A percentile compares a stretch with the other conserved stretches of the same genome.
These are phyloP conservation scores for Cantharis flavilabris DNA, from an alignment of 2,888 invertebrate species.

Conservation along the genomic window DNA sequence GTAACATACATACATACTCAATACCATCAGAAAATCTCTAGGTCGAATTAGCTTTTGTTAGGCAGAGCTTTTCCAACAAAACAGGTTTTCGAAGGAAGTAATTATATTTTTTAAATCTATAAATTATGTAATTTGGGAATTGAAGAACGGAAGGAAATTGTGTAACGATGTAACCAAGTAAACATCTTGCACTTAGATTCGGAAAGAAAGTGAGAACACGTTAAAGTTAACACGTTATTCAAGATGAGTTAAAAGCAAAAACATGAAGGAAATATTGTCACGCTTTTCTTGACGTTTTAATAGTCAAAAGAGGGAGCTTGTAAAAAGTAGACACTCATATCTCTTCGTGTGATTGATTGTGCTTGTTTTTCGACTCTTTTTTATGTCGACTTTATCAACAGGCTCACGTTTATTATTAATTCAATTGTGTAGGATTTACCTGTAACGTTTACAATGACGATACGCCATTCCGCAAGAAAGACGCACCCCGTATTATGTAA, in stretches of 20 bases:
- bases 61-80: slow-evolving; percentile 10
- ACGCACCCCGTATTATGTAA: background rate
- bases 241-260: slow-evolving; percentile 27
- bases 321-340: slow-evolving; percentile 28
- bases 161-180: background rate
- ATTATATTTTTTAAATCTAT: background rate
- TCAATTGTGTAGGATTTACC: background rate
- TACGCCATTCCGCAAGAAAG: background rate
- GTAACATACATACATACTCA: slow-evolving; percentile 29
- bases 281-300: slow-evolving; percentile 36
- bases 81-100: background rate
- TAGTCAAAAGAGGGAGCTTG: slow-evolving; percentile 21
- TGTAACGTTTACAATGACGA: background rate
- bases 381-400: background rate
- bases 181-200: background rate
- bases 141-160: background rate
- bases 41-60: slow-evolving; percentile 30
- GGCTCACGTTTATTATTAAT: background rate
- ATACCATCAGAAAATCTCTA: slow-evolving; percentile 35
- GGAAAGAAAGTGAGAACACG: slow-evolving; percentile 6
- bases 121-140: background rate
- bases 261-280: slow-evolving; percentile 38
- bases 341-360: slow-evolving; percentile 27
- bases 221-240: slow-evolving; percentile 33
- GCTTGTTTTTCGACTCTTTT: slow-evolving; percentile 15